A percentile compares a stretch with the other conserved stretches of the same genome.
Conservation (phyloP, 1,140 invertebrate species). For the Heliconius hewitsoni region DNA sequence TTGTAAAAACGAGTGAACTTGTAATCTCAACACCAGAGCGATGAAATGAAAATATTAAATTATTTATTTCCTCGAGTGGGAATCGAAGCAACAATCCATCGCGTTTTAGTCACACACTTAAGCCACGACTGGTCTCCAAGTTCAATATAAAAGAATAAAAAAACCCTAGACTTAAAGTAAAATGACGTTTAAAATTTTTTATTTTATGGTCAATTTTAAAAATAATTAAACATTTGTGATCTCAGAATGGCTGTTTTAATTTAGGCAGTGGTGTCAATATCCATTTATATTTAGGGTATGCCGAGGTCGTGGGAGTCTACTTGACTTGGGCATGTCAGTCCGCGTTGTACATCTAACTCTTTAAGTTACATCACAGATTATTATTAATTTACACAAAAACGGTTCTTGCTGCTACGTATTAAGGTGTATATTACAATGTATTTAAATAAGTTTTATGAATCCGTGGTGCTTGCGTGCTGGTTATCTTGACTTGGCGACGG, state of each 20-base stretch:
- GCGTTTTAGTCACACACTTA: no score
- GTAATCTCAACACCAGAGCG: no score
- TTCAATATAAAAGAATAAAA: no score
- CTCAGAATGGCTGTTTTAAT: not conserved
- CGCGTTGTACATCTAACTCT: conserved; percentile 25
- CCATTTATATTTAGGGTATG: conserved; percentile 25
- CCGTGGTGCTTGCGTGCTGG: conserved; percentile 20
- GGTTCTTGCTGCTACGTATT: not conserved
- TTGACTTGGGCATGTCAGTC: conserved; percentile 40
- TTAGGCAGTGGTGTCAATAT: conserved; percentile 18
- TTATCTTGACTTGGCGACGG: conserved; percentile 41
- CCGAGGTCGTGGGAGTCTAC: conserved; percentile 49
- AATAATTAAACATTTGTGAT: not conserved
- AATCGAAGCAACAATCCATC: no score
- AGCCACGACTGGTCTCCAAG: no score
- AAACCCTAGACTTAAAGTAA: no score
- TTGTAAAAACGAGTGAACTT: no score
- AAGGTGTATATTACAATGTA: not conserved
- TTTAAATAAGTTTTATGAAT: not conserved
- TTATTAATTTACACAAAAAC: not conserved
- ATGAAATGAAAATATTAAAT: no score
- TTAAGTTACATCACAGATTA: conserved; percentile 19
- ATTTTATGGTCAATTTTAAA: no score
- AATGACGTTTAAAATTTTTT: no score
- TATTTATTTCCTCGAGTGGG: no score